These are phyloP conservation scores for Cotesia glomerata DNA, from an alignment of 1,140 invertebrate genomes.

Conservation along the genomic window DNA sequence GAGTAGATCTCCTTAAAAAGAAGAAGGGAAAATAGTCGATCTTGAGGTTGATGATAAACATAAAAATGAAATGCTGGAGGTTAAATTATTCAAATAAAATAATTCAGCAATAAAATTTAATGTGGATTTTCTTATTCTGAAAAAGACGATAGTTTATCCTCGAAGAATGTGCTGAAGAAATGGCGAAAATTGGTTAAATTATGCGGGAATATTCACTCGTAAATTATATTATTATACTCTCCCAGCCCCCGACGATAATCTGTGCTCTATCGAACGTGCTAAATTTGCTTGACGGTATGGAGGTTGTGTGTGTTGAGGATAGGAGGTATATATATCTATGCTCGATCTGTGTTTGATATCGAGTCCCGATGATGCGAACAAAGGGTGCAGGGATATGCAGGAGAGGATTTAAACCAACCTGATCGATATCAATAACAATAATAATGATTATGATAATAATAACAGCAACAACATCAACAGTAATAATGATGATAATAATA, in stretches of 20 bases:
- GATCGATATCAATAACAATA: slow-evolving; percentile 53
- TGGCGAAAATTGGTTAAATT: slow-evolving; percentile 15
- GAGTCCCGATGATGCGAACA: slow-evolving; percentile 2
- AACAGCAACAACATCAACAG: slow-evolving; percentile 40
- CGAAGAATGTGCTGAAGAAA: background rate
- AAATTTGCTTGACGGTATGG: slow-evolving; percentile 24
- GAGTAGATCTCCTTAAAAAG: no score
- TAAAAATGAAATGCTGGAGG: background rate
- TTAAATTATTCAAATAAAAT: background rate
- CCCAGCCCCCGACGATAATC: slow-evolving; percentile 23
- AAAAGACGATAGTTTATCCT: background rate
- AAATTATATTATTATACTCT: slow-evolving; percentile 22
- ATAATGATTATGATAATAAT: slow-evolving; percentile 53
- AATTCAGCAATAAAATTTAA: background rate
- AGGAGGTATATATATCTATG: slow-evolving; percentile 1
- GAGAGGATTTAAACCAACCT: slow-evolving; percentile 23
- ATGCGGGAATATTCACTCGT: slow-evolving; percentile 4
- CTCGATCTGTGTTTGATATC: slow-evolving; percentile 27
- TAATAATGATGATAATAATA: slow-evolving; percentile 48
- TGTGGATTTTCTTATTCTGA: background rate
- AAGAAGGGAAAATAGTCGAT: no score
- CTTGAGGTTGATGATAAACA: background rate
- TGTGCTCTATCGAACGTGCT: slow-evolving; percentile 33
- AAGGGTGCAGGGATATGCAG: background rate
- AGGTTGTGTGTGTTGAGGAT: background rate